These are phyloP conservation scores for Macroramphosus scolopax DNA, from an alignment of 2,797 vertebrate species.

Conservation along the genomic window DNA sequence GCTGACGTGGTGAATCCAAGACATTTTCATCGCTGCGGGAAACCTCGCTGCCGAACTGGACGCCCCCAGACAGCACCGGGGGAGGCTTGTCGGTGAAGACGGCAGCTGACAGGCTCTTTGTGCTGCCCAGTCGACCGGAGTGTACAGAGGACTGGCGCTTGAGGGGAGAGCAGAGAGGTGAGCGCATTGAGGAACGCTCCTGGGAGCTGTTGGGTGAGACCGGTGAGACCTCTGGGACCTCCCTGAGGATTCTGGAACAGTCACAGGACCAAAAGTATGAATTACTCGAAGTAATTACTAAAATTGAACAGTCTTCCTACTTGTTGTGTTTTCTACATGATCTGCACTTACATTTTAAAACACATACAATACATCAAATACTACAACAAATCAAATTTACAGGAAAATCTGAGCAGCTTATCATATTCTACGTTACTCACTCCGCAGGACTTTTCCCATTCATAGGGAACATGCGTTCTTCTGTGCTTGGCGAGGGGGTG, in stretches of 20 bases:
- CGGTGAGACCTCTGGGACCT: slow-evolving; percentile 81
- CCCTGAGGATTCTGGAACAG: slow-evolving; percentile 73
- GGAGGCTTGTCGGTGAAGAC: slow-evolving; percentile 91
- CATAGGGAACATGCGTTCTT: slow-evolving; percentile 77
- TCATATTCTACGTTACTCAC: slow-evolving; percentile 77
- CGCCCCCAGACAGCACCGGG: slow-evolving; percentile 80
- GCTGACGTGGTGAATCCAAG: slow-evolving; percentile 92
- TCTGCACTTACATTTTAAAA: no score
- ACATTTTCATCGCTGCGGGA: slow-evolving; percentile 96
- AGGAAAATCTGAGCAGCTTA: no score
- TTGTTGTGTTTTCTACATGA: no score
- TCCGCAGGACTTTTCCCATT: slow-evolving; percentile 80
- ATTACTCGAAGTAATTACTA: neutral
- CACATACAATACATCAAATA: no score
- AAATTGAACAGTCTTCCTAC: no score
- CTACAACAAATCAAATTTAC: no score
- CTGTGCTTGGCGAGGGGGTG: slow-evolving; percentile 84
- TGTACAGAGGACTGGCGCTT: slow-evolving; percentile 92
- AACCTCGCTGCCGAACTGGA: slow-evolving; percentile 94
- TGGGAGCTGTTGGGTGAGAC: slow-evolving; percentile 84
- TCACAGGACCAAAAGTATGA: neutral
- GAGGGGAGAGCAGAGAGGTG: slow-evolving; percentile 89
- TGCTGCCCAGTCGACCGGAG: slow-evolving; percentile 91
- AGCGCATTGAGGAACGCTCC: slow-evolving; percentile 84
- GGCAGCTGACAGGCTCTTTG: slow-evolving; percentile 93